Conservation (phyloP, 2,797 vertebrate species). For the Oryzias sinensis region DNA sequence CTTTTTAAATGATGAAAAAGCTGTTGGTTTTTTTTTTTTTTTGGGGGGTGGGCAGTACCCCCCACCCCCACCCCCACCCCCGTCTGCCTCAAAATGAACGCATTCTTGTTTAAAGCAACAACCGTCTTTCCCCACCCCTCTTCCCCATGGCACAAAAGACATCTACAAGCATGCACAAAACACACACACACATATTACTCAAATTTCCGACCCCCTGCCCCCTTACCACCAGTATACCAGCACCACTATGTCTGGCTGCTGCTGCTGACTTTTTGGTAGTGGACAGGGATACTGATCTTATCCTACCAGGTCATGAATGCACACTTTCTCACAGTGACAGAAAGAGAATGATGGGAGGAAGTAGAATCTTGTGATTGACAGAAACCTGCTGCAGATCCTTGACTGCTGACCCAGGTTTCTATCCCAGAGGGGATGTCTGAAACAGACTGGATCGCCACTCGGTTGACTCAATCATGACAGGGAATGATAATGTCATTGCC, state of each 20-base stretch:
- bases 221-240: conserved; percentile 56
- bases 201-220: conserved; percentile 67
- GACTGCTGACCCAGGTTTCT: conserved; percentile 31
- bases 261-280: conserved; percentile 43
- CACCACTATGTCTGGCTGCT: conserved; percentile 70
- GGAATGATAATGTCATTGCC: conserved; percentile 25
- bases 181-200: conserved; percentile 53
- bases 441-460: conserved; percentile 8
- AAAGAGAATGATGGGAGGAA: conserved; percentile 42
- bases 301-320: conserved; percentile 55
- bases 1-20: conserved; percentile 70
- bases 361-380: conserved; percentile 58
- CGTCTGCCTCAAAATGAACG: conserved; percentile 63
- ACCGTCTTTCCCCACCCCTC: conserved; percentile 68
- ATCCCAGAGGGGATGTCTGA: conserved; percentile 39
- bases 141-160: conserved; percentile 74
- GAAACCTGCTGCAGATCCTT: conserved; percentile 27
- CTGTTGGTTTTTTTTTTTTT: conserved; percentile 41
- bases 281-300: conserved; percentile 45
- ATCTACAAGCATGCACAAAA: conserved; percentile 66
- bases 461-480: conserved; percentile 8
- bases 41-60: conserved; percentile 47
- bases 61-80: conserved; percentile 34
- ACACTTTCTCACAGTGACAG: conserved; percentile 27
- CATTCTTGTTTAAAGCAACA: conserved; percentile 73